Evolutionary conservation across 2,888 invertebrate species (phyloP).

Genomic region (Heliconius cydno): DNA sequence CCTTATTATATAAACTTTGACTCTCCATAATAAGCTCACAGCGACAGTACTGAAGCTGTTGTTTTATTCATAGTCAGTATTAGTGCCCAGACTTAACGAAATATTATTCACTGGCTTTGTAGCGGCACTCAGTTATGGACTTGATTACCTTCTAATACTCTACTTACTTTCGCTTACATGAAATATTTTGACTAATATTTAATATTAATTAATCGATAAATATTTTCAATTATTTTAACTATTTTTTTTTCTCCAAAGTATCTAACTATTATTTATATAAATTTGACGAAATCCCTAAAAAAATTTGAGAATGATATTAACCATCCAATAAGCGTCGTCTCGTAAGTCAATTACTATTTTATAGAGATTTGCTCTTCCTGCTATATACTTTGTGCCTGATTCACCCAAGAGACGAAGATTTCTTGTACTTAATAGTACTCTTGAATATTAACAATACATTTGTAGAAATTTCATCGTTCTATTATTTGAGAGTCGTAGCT

Average conservation of each 20-base stretch:
- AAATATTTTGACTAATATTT: not conserved
- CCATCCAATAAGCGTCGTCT: not conserved
- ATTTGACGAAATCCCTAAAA: not conserved
- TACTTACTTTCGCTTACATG: not conserved
- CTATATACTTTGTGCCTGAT: not conserved
- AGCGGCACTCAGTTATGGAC: not conserved
- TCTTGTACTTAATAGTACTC: too few relatives aligned
- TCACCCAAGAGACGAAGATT: not conserved
- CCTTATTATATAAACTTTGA: conserved; percentile 17
- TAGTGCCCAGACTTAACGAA: conserved; percentile 25
- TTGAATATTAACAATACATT: too few relatives aligned
- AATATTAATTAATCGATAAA: too few relatives aligned
- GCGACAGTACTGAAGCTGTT: not conserved
- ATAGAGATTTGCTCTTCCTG: not conserved
- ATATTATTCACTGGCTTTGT: conserved; percentile 28
- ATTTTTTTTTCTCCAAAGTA: too few relatives aligned
- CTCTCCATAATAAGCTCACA: conserved; percentile 14
- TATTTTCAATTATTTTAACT: too few relatives aligned
- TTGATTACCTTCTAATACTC: conserved; percentile 11
- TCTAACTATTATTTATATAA: not conserved
- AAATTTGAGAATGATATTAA: not conserved
- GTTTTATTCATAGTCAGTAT: conserved; percentile 29
- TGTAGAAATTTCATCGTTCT: too few relatives aligned
- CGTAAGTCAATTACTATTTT: not conserved
- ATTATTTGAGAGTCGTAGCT: too few relatives aligned